phyloP scores from a whole-genome alignment of 2,888 invertebrate species.

The Acleris holmiana region DNA sequence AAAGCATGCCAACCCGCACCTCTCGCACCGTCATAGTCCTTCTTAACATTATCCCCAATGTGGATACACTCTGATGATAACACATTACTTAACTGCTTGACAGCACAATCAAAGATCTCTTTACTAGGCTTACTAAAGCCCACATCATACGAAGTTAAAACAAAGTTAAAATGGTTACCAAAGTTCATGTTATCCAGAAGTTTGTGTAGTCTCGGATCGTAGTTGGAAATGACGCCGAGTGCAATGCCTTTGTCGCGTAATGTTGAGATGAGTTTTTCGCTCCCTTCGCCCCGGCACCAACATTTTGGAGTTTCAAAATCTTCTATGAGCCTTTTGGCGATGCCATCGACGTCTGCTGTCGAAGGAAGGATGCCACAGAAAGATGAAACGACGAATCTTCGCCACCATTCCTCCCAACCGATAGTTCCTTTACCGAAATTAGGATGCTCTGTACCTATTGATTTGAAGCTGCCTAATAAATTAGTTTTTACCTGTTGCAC shows the following conservation, averaged over 20 bases:
- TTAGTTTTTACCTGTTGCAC: constrained; percentile 80
- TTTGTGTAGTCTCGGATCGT: constrained; percentile 90
- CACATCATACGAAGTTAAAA: constrained; percentile 90
- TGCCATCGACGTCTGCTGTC: constrained; percentile 51
- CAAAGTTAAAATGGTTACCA: constrained; percentile 90
- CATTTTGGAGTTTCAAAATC: constrained; percentile 88
- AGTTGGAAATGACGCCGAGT: constrained; percentile 94
- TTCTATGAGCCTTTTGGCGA: constrained; percentile 86
- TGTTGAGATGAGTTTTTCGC: constrained; percentile 85
- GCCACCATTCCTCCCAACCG: constrained; percentile 94
- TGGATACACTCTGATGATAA: constrained; percentile 89
- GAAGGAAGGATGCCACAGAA: constrained; percentile 82
- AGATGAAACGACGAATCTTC: constrained; percentile 85
- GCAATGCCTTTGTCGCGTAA: constrained; percentile 74
- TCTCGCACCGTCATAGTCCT: constrained; percentile 92
- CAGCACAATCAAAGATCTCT: constrained; percentile 88
- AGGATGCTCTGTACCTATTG: constrained; percentile 88
- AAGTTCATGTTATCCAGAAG: constrained; percentile 88
- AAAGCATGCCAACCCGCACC: constrained; percentile 90
- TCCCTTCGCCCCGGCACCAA: constrained; percentile 89
- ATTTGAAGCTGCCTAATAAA: constrained; percentile 87
- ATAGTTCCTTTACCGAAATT: constrained; percentile 91
- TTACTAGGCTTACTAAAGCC: constrained; percentile 90
- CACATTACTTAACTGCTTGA: constrained; percentile 73
- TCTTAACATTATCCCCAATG: constrained; percentile 90